These are phyloP conservation scores for Clanis bilineata DNA, from an alignment of 2,888 invertebrate genomes.

Conservation along the genomic window DNA sequence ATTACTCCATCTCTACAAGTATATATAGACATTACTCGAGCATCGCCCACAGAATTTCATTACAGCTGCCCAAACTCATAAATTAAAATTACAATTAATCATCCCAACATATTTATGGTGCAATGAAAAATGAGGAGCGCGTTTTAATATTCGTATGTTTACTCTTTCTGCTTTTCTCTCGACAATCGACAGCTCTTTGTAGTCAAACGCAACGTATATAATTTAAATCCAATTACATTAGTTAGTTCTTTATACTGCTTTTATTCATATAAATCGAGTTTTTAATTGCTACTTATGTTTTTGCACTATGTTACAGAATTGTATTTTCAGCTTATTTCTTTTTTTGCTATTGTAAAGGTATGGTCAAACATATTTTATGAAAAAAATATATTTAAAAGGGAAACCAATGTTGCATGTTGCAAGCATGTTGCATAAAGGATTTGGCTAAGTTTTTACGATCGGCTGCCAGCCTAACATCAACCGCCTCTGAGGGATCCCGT, in stretches of 20 bases:
- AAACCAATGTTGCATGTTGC: no score
- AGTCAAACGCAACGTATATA: not conserved
- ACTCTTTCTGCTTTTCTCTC: not conserved
- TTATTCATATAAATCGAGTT: not conserved
- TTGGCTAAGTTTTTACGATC: no score
- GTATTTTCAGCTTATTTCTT: no score
- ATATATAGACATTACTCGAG: slow-evolving; percentile 5
- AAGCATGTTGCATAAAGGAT: no score
- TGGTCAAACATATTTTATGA: not conserved
- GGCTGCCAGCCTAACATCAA: no score
- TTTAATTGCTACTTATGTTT: not conserved
- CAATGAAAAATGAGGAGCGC: not conserved
- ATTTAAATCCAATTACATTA: not conserved
- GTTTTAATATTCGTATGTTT: not conserved
- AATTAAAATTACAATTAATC: slow-evolving; percentile 10
- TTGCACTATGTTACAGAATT: no score
- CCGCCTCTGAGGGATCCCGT: no score
- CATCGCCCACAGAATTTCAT: slow-evolving; percentile 1
- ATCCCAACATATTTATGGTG: not conserved
- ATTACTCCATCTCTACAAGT: not conserved
- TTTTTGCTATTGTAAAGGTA: no score
- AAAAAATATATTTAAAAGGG: no score
- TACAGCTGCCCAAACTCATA: not conserved
- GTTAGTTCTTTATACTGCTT: not conserved
- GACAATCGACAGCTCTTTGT: not conserved